A percentile compares a stretch with the other conserved stretches of the same genome.
phyloP scores from a whole-genome alignment of 2,797 vertebrate genomes.

The Threskiornis aethiopicus region DNA sequence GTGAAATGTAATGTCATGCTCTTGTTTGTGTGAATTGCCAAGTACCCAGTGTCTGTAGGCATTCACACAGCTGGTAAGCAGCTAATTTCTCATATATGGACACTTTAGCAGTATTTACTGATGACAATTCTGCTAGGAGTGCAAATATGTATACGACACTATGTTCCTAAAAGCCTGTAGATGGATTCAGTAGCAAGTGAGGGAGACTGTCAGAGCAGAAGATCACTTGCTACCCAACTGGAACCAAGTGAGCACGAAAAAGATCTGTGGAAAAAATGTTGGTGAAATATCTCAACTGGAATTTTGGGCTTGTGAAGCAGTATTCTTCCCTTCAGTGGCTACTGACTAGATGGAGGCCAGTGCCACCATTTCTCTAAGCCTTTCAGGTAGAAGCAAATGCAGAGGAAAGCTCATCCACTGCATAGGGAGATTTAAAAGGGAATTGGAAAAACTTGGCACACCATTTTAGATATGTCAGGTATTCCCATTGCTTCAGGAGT shows the following conservation, averaged over 20 bases:
- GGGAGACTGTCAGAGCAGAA: not conserved
- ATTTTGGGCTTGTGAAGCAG: not conserved
- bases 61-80: not conserved
- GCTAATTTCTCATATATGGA: not conserved
- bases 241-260: not conserved
- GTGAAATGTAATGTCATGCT: not conserved
- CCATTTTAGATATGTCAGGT: not conserved
- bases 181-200: not conserved
- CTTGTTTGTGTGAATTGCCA: rapidly evolving
- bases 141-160: not conserved
- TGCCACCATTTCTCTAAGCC: not conserved
- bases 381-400: not conserved
- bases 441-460: not conserved
- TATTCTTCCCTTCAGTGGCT: not conserved
- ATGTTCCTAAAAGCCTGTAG: not conserved
- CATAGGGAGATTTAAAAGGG: not conserved
- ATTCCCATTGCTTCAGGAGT: not conserved
- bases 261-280: rapidly evolving
- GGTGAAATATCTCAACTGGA: not conserved
- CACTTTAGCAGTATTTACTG: not conserved
- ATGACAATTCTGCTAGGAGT: not conserved
- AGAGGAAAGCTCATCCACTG: not conserved
- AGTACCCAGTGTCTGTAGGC: not conserved
- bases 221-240: rapidly evolving
- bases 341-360: not conserved